A percentile compares a stretch with the other conserved stretches of the same genome.
Conservation (phyloP, 1,140 invertebrate genomes). For the Drosophila pruinosa region DNA sequence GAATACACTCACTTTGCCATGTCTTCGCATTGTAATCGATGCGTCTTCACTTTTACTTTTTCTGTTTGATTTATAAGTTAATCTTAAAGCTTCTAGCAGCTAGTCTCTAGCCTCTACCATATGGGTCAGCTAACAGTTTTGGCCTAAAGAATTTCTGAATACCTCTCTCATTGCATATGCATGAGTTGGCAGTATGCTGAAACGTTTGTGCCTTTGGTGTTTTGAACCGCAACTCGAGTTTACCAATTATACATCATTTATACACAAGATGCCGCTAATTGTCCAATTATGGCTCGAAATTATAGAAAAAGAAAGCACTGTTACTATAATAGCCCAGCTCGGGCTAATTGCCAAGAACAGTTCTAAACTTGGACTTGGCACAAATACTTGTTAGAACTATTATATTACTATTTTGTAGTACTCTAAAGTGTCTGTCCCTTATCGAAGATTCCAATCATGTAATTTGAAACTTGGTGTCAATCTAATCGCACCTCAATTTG, state of each 20-base stretch:
- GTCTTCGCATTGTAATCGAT: conserved; percentile 19
- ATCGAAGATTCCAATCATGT: not conserved
- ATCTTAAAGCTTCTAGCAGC: conserved; percentile 1
- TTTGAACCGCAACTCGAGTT: not conserved
- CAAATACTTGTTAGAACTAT: not conserved
- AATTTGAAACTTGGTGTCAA: not conserved
- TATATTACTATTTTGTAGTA: not conserved
- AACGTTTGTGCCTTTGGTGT: not conserved
- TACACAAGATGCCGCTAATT: conserved; percentile 23
- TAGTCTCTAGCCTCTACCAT: no score
- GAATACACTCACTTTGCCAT: not conserved
- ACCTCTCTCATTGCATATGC: conserved; percentile 42
- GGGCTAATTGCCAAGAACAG: conserved; percentile 2
- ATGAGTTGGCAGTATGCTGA: conserved; percentile 31
- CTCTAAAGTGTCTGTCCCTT: not conserved
- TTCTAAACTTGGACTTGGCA: not conserved
- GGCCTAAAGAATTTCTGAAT: conserved; percentile 29
- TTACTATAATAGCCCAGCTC: conserved; percentile 27
- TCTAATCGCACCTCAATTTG: conserved; percentile 1
- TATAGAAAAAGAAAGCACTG: conserved; percentile 29
- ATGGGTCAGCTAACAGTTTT: conserved; percentile 51
- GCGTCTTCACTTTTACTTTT: conserved; percentile 47
- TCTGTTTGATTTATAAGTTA: conserved; percentile 3
- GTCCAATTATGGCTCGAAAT: conserved; percentile 35
- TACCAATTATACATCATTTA: conserved; percentile 35